Evolutionary conservation across 2,113 vertebrate species (phyloP).

Genomic region (Tychaedon coryphoeus): DNA sequence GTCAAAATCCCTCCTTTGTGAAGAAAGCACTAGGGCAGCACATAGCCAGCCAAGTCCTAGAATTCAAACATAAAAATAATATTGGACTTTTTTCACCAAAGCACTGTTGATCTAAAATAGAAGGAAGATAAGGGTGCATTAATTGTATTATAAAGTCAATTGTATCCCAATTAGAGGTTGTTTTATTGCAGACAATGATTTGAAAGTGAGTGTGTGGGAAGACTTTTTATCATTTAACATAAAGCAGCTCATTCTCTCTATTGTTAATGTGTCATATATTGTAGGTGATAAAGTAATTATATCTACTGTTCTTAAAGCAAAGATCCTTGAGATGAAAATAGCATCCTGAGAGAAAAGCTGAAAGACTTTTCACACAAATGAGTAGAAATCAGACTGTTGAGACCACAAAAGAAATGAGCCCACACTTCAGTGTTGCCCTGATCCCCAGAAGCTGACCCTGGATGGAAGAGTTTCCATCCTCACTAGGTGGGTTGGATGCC

Average conservation of each 20-base stretch:
- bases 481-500: background rate
- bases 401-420: background rate
- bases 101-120: background rate
- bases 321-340: background rate
- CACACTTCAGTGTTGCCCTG: background rate
- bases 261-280: background rate
- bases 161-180: background rate
- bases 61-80: background rate
- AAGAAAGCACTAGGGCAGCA: background rate
- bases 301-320: background rate
- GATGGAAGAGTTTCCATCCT: background rate
- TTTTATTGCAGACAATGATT: background rate
- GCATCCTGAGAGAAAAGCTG: background rate
- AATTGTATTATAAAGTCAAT: background rate
- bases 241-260: background rate
- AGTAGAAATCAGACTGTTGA: background rate
- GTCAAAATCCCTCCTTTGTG: background rate
- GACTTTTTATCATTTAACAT: background rate
- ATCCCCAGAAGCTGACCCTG: background rate
- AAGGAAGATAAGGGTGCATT: background rate
- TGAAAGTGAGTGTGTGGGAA: background rate
- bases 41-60: background rate
- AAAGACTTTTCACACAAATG: background rate
- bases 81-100: background rate
- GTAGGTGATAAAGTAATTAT: background rate